These are phyloP conservation scores for Drosophila insularis DNA, from an alignment of 1,140 invertebrate species.

Conservation along the genomic window DNA sequence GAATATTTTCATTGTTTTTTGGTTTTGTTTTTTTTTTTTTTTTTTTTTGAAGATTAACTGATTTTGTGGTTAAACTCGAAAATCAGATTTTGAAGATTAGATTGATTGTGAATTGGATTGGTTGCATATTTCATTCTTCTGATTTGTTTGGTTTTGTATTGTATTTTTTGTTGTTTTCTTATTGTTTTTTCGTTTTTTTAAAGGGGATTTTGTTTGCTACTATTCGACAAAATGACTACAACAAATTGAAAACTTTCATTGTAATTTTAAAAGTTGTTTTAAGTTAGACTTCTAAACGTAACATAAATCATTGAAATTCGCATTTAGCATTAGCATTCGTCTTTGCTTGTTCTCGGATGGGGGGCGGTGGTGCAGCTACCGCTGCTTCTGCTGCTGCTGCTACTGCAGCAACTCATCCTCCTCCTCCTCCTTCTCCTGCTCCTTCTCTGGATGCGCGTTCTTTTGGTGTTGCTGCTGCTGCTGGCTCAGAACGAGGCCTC, in stretches of 20 bases:
- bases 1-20: conserved; percentile 51
- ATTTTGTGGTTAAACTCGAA: conserved; percentile 56
- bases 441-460: conserved; percentile 5
- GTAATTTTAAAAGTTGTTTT: conserved; percentile 74
- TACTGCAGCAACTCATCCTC: conserved; percentile 1
- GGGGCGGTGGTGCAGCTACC: conserved; percentile 17
- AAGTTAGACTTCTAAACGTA: conserved; percentile 71
- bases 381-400: conserved; percentile 16
- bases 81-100: conserved; percentile 75
- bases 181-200: conserved; percentile 33
- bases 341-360: conserved; percentile 33
- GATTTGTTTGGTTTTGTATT: background rate
- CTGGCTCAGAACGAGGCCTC: conserved; percentile 88
- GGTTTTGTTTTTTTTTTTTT: conserved; percentile 31
- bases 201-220: conserved; percentile 22
- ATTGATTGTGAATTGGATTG: conserved; percentile 29
- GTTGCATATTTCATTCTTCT: conserved; percentile 27
- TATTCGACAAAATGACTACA: conserved; percentile 53
- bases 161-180: conserved; percentile 15
- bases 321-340: conserved; percentile 2
- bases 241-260: conserved; percentile 55
- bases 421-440: background rate
- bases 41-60: conserved; percentile 23
- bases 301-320: conserved; percentile 54
- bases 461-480: conserved; percentile 7